Base-by-base conservation (phyloP, 2,888 invertebrate species). In the Hermodice carunculata region DNA sequence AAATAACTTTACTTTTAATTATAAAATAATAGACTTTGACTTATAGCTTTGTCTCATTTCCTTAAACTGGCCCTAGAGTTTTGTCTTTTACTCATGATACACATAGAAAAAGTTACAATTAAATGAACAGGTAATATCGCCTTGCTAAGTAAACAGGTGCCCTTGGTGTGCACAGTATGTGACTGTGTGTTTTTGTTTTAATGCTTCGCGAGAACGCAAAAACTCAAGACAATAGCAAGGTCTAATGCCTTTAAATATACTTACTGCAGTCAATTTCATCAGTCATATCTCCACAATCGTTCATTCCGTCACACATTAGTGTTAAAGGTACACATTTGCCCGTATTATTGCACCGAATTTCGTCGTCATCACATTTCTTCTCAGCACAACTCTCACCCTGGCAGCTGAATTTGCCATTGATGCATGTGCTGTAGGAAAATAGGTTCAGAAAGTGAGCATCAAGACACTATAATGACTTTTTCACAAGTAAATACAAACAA, bases 331-430 rank as follows among this genome's bases (percentile, higher is more conserved):
- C 57, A 43, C 69, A 69, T 8, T 44, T 42, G 19, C 59, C 53
- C 1, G 31, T 34, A 14, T 40, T 28, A n/a, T 42, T 31, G 37
- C 73, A 73, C 5, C 57, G 48, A 60, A 66, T 67, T 56, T 71
- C 70, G 24, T 60, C 48, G 14, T 64, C 67, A 4, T 46, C 31
- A 53, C 73, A 73, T 17, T 40, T 29, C 2, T n/a, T 24, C 40
- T 40, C 2, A 5, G 46, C 62, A 40, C 78, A 80, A 19, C 69
- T 74, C 31, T 60, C 64, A 1, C 67, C 72, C 0, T 44, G 54
- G 63, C 82, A 82, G 28, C 69, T 60, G 49, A 80, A 76, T 51
- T 66, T 68, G 11, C 79, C 79, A 42, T 75, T 67, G 3, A 65
- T 54, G 59, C 81, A 81, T 1, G 71, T 57, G 46, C 75, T 75